Conservation (phyloP, 2,113 vertebrate genomes). For the Sturnira hondurensis region DNA sequence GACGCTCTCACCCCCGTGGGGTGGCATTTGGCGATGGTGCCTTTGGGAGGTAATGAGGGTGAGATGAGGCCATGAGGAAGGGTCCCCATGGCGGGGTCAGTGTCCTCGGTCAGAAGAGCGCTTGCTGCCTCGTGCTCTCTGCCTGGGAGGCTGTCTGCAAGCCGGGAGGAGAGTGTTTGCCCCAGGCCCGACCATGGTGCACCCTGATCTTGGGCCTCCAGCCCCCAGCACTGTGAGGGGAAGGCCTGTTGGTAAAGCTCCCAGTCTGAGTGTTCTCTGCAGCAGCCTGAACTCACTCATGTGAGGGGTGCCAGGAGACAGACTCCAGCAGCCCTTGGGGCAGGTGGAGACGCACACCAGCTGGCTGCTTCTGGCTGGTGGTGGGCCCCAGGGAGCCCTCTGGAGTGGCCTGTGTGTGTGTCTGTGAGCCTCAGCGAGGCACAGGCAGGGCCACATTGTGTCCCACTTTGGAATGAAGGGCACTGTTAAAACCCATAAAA, state of each 20-base stretch:
- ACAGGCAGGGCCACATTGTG: neutral
- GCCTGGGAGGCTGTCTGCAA: neutral
- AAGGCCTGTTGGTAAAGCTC: neutral
- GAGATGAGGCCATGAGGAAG: neutral
- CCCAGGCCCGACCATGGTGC: fast-evolving
- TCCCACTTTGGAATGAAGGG: neutral
- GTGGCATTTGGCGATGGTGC: neutral
- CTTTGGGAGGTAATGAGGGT: neutral
- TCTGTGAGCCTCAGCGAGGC: neutral
- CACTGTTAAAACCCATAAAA: neutral
- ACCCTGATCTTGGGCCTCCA: neutral
- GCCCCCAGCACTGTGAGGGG: neutral
- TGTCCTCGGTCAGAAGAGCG: neutral
- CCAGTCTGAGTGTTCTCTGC: fast-evolving
- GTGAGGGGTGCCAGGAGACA: too few species aligned
- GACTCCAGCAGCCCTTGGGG: neutral
- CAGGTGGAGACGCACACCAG: fast-evolving
- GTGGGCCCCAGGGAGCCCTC: fast-evolving
- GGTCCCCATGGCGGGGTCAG: neutral
- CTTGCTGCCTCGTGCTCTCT: neutral
- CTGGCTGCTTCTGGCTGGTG: neutral
- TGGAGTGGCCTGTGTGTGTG: neutral
- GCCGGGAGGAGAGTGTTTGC: neutral
- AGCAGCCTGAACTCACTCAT: neutral
- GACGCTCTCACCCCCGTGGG: neutral